Conservation (phyloP, 2,797 vertebrate genomes). For the Phaenicophaeus curvirostris region DNA sequence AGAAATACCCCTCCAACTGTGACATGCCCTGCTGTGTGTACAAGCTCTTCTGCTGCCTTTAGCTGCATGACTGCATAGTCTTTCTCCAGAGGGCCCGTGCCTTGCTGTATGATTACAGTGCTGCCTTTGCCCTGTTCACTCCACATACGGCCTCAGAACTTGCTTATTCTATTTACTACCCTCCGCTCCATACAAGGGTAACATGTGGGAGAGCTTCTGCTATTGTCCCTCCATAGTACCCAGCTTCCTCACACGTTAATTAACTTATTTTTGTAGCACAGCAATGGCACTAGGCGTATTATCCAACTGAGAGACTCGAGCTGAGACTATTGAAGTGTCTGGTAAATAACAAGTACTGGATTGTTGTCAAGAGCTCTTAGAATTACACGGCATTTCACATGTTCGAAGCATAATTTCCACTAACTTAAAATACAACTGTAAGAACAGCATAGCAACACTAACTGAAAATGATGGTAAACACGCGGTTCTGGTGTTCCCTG, state of each 20-base stretch:
- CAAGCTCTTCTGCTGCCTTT: background rate
- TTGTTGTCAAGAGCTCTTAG: background rate
- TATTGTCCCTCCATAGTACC: background rate
- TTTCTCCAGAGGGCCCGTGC: background rate
- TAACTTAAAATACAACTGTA: background rate
- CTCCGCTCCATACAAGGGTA: background rate
- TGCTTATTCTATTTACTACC: background rate
- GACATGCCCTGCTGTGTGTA: background rate
- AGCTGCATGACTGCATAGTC: background rate
- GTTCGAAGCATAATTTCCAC: background rate
- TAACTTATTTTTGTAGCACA: background rate
- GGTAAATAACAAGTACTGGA: background rate
- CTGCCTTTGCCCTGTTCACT: background rate
- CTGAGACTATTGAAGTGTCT: background rate
- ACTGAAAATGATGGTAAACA: background rate
- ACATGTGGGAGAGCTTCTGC: background rate
- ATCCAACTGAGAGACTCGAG: background rate
- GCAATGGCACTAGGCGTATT: background rate
- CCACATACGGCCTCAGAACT: background rate
- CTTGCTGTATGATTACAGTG: background rate
- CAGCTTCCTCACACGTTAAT: background rate
- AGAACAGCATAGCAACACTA: background rate
- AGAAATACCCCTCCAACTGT: background rate
- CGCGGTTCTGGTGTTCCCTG: background rate
- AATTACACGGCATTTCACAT: background rate